Evolutionary conservation across 2,797 vertebrate genomes (phyloP), one percentile per base, ranked within the genome.

Genomic region (Notolabrus celidotus): DNA sequence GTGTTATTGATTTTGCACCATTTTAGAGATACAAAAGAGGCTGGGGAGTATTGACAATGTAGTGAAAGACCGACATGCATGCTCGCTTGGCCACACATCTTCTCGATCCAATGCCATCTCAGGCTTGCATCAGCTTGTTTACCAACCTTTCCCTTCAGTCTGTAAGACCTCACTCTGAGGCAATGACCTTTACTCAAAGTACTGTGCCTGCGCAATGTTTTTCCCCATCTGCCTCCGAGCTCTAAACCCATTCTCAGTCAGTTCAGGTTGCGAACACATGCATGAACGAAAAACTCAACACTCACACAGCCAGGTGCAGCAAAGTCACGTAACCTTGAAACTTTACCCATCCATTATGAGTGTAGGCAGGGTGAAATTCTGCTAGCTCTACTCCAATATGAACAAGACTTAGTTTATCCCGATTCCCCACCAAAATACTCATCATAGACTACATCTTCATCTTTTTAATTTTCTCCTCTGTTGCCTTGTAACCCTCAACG

Each of bases 401-500:
- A 17, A 54, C 52, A 7, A 61, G 51, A 62, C 65, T 51, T 41
- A 45, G 15, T 49, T 27, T 51, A 11, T 55, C 57, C 15, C 7
- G 20, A 56, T 49, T 19, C 31, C 17, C 22, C 47, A 20, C 47
- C 7, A 70, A 86, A 88, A 73, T 63, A 84, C 80, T 62, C 76
- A 81, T 75, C 59, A 46, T 15, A 25, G 74, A 55, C 78, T 78
- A 86, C 82, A 83, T 69, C 83, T 86, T 88, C 76, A 87, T 92
- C 84, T 87, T 91, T 88, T 90, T 90, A 88, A 93, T 93, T 92
- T 93, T 89, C 89, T 71, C 87, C 92, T 89, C 85, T 86, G 86
- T 83, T 87, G 88, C 87, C 73, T 92, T 90, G 83, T 86, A 83
- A 91, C 84, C 86, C 88, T 74, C 64, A 79, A 77, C 62, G 34